Percentiles rank a stretch among this genome's conserved stretches.
These are phyloP conservation scores for Lepas anatifera DNA, from an alignment of 2,888 invertebrate genomes.

Conservation along the genomic window DNA sequence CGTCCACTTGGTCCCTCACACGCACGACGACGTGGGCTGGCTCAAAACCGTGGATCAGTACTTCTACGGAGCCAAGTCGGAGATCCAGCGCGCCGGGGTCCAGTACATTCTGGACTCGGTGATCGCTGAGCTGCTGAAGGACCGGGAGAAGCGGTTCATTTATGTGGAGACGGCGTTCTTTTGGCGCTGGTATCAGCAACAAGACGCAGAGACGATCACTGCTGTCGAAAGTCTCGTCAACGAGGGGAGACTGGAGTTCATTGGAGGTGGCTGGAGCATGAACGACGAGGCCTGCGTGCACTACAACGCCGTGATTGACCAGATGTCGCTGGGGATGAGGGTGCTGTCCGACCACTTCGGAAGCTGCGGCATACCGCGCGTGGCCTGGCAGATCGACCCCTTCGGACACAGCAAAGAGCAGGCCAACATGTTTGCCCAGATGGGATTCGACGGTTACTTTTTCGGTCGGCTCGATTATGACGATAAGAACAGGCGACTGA, in stretches of 20 bases:
- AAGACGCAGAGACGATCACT: slow-evolving; percentile 42
- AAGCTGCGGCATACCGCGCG: slow-evolving; percentile 54
- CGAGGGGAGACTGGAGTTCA: slow-evolving; percentile 42
- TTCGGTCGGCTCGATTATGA: slow-evolving; percentile 77
- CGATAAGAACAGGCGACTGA: slow-evolving; percentile 53
- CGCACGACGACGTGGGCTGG: slow-evolving; percentile 47
- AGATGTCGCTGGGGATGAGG: slow-evolving; percentile 36
- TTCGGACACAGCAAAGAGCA: slow-evolving; percentile 79
- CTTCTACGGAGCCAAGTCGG: slow-evolving; percentile 39
- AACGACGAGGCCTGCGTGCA: slow-evolving; percentile 63
- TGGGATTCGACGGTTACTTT: slow-evolving; percentile 81
- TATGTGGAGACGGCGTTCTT: slow-evolving; percentile 81
- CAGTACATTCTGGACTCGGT: slow-evolving; percentile 85
- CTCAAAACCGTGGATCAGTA: slow-evolving; percentile 44
- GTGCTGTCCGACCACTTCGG: slow-evolving; percentile 51
- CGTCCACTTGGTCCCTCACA: slow-evolving; percentile 43
- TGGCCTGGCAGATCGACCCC: slow-evolving; percentile 75
- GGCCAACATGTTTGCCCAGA: slow-evolving; percentile 49
- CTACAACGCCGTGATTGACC: slow-evolving; percentile 56
- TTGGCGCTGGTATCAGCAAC: slow-evolving; percentile 71
- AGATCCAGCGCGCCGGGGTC: slow-evolving; percentile 67
- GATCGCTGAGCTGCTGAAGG: slow-evolving; percentile 53
- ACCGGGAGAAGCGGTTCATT: slow-evolving; percentile 55
- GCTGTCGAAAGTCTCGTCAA: slow-evolving; percentile 36
- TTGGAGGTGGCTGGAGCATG: slow-evolving; percentile 47